Percentiles rank a stretch among this genome's conserved stretches.
These are phyloP conservation scores for Akabosia matsudoensis DNA, from an alignment of 1,140 invertebrate genomes.

Conservation along the genomic window DNA sequence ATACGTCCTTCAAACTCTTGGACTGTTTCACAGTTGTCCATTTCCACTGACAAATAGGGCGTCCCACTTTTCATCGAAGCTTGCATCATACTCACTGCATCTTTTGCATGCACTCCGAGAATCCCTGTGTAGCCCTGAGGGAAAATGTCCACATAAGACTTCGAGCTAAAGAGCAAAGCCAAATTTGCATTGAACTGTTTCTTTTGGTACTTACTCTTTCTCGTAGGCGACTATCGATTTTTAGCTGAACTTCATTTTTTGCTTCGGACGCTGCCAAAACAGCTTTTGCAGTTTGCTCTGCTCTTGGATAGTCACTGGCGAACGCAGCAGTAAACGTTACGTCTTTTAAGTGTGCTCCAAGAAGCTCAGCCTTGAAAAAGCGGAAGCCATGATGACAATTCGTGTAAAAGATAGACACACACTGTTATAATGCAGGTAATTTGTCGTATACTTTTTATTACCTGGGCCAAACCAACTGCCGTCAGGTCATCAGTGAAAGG, in stretches of 20 bases:
- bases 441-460: not conserved
- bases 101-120: not conserved
- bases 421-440: not conserved
- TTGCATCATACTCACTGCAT: not conserved
- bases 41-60: not conserved
- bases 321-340: slow-evolving; percentile 9
- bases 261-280: not conserved
- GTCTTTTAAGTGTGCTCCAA: not conserved
- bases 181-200: not conserved
- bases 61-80: not conserved
- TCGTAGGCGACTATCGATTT: not conserved
- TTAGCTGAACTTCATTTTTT: not conserved
- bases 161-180: too few species aligned
- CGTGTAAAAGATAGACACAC: not conserved
- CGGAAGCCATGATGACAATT: not conserved
- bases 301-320: slow-evolving; percentile 23
- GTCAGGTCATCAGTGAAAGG: not conserved
- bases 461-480: not conserved
- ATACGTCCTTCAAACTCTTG: not conserved
- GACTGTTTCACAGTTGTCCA: not conserved
- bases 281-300: slow-evolving; percentile 15
- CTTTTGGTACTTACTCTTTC: not conserved
- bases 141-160: not conserved
- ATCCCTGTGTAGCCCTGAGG: not conserved
- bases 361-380: slow-evolving; percentile 14